Evolutionary conservation across 2,888 invertebrate genomes (phyloP), one percentile per base, ranked within the genome.

Genomic region (Ophion obscuratus): DNA sequence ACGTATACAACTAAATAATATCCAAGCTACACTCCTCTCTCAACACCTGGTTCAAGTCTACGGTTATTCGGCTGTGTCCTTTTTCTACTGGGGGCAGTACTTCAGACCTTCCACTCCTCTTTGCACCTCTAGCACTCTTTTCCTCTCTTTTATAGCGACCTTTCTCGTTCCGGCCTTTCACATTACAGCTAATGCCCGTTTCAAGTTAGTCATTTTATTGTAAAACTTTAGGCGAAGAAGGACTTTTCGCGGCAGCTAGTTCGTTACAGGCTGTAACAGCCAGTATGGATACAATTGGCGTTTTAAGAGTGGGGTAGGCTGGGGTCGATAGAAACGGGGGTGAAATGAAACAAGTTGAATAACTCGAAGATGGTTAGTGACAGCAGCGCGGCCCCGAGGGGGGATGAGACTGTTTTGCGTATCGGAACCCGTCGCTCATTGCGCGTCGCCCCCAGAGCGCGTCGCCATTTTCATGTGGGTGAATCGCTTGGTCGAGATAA

Each of bases 1-100:
- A 27, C 20, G 59, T 73, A 59, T 73, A 73, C 40, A 84, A 81
- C 68, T 81, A 74, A 86, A 86, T 84, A 84, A 86, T 84, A 86
- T 86, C 78, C 68, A 40, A 81, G 76, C 80, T 71, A 68, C 62
- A 81, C 70, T 64, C 75, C 77, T 74, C 84, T 67, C 61, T 36
- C 47, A 76, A 47, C 74, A 64, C 62, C 62, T 44, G 31, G 36
- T 40, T 64, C 68, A 14, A 27, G 64, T 62, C 76, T 68, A 14
- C 11, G 64, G 44, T 47, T 53, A 66, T 76, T 76, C 64, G 27
- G 31, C 31, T 11, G 9, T 31, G 75, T 76, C 40, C 62, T 53
- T 68, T 44, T 68, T 78, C 79, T 64, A 64, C 71, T 36, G 57
- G 40, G 47, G 71, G 64, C 70, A 27, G 20, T 62, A 62, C 79